These are phyloP conservation scores for Pseudoatta argentina DNA, from an alignment of 1,140 invertebrate species.

Conservation along the genomic window DNA sequence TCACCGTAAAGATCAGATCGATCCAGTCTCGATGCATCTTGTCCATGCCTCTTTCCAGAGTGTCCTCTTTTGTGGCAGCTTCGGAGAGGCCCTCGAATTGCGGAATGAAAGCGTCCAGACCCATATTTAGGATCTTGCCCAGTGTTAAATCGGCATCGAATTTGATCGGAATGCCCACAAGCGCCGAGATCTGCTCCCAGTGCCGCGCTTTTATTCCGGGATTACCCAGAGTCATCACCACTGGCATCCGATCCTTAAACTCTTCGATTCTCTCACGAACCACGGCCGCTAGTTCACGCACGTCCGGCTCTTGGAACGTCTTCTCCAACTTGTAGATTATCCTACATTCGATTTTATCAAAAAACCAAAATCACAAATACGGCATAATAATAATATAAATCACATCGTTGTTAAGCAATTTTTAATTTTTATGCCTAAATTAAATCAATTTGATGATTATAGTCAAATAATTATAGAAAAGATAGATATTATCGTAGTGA, in stretches of 20 bases:
- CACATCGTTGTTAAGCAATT: neutral
- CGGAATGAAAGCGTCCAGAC: slow-evolving; percentile 93
- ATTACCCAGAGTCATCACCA: slow-evolving; percentile 96
- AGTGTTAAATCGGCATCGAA: slow-evolving; percentile 94
- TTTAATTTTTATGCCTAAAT: neutral
- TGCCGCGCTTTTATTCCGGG: slow-evolving; percentile 96
- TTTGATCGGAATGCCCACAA: slow-evolving; percentile 95
- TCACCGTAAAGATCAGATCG: slow-evolving; percentile 92
- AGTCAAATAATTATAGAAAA: neutral
- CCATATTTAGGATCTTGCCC: slow-evolving; percentile 94
- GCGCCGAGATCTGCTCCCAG: slow-evolving; percentile 97
- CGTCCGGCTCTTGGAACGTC: slow-evolving; percentile 90
- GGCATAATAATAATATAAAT: neutral
- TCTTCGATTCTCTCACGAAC: slow-evolving; percentile 93
- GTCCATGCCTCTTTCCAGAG: slow-evolving; percentile 94
- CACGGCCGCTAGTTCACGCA: slow-evolving; percentile 88
- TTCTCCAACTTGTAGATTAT: slow-evolving; percentile 96
- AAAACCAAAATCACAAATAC: too few species aligned
- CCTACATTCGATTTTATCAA: slow-evolving; percentile 81
- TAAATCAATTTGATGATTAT: neutral
- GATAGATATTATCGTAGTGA: neutral
- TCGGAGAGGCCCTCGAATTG: slow-evolving; percentile 97
- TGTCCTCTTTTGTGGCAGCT: slow-evolving; percentile 97
- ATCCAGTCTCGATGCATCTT: slow-evolving; percentile 98
- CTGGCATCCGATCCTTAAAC: slow-evolving; percentile 95